Percentiles rank a stretch among this genome's conserved stretches.
These are phyloP conservation scores for Rhingia rostrata DNA, from an alignment of 2,888 invertebrate species.

Conservation along the genomic window DNA sequence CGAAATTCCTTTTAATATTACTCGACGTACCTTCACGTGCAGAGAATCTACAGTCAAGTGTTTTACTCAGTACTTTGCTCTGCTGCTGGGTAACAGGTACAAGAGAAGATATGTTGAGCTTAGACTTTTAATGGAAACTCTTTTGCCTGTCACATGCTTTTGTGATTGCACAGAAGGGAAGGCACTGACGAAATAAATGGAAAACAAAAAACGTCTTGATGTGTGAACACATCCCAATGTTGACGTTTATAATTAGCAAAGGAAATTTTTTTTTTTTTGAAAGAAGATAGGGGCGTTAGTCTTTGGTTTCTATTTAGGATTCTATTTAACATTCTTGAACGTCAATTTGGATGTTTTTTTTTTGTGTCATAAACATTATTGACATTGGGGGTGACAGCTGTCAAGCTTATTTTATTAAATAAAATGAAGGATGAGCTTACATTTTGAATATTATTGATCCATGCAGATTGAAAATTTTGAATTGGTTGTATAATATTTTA, in stretches of 20 bases:
- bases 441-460: too few species aligned
- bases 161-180: neutral
- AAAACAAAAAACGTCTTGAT: neutral
- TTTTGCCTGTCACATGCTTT: constrained; percentile 24
- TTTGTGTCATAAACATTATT: too few species aligned
- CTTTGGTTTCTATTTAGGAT: neutral
- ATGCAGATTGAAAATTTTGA: too few species aligned
- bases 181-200: too few species aligned
- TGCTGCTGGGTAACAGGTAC: neutral
- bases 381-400: too few species aligned
- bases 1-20: constrained; percentile 53
- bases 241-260: constrained; percentile 4
- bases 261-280: neutral
- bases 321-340: too few species aligned
- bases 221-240: neutral
- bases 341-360: too few species aligned
- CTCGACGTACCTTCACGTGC: constrained; percentile 14
- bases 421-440: too few species aligned
- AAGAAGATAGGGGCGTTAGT: neutral
- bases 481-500: too few species aligned
- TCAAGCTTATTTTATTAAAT: too few species aligned
- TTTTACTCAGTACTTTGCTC: neutral
- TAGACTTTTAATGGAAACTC: constrained; percentile 26
- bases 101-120: constrained; percentile 12
- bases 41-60: constrained; percentile 1